Base-by-base conservation (phyloP, 2,113 vertebrate species). In the Gambusia holbrooki region DNA sequence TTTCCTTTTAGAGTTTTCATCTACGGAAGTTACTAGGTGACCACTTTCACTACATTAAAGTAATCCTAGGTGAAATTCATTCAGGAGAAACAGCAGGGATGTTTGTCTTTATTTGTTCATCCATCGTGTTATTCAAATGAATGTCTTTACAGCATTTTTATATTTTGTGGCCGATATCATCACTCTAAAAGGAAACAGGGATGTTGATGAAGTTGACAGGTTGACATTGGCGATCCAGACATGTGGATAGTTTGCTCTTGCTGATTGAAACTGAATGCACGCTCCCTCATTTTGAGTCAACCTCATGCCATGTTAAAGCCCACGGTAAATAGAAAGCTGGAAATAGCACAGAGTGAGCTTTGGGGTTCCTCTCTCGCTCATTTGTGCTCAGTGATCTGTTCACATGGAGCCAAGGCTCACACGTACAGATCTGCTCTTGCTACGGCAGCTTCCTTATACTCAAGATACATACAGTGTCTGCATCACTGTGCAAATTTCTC, bases 181-280 rank as follows among this genome's bases (percentile, higher is more conserved):
- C 42, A 63, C 66, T 72, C 61, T 37, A 32, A 48, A 27, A 67
- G 0, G 25, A 76, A 81, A 69, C 70, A 37, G 69, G 66, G 77
- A 81, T 82, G 79, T 87, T 83, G 80, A 90, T 84, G 87, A 81
- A 79, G 71, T 61, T 77, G 79, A 83, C 6, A 48, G 72, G 69
- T 85, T 77, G 58, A 74, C 32, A 48, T 62, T 2, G 63, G 71
- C 65, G 79, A 79, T 69, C 58, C 62, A 74, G 32, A 51, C 74
- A 48, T 75, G 40, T 71, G 32, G 80, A 78, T 30, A 69, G 35
- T 79, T 73, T 61, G 58, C 28, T 25, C 11, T n/a, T 69, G 64
- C 72, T 62, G 40, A 32, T 32, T 51, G 22, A 66, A 48, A 81
- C 60, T 25, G 9, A 9, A 69, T 61, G 29, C 28, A 22, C n/a